A percentile compares a stretch with the other conserved stretches of the same genome.
Conservation (phyloP, 2,113 vertebrate species). For the Calyptommatus sinebrachiatus region DNA sequence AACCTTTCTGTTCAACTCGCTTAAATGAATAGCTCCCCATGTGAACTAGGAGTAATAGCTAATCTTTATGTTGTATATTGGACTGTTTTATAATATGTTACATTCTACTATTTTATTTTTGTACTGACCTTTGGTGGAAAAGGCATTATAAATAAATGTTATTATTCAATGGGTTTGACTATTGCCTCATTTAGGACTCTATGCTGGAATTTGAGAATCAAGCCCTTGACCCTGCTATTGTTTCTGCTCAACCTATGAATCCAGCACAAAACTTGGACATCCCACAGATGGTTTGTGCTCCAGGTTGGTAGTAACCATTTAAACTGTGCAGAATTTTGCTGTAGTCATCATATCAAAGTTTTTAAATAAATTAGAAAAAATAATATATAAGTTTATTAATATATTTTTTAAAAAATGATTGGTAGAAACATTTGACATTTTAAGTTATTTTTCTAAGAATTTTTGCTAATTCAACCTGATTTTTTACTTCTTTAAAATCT, state of each 20-base stretch:
- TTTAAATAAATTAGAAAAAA: not conserved
- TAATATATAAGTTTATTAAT: not conserved
- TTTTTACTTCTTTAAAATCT: too few relatives aligned
- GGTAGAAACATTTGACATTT: not conserved
- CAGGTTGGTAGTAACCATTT: conserved; percentile 75
- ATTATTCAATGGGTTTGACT: not conserved
- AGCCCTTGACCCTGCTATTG: conserved; percentile 93
- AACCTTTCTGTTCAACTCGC: too few relatives aligned
- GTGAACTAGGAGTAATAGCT: too few relatives aligned
- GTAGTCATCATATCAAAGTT: not conserved
- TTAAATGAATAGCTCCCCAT: too few relatives aligned
- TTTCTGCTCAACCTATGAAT: conserved; percentile 98
- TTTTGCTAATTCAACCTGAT: too few relatives aligned
- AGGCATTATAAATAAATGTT: not conserved
- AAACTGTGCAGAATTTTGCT: not conserved
- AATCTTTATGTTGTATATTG: too few relatives aligned
- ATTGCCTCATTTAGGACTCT: conserved; percentile 79
- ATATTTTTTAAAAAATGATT: not conserved
- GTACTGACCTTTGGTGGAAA: too few relatives aligned
- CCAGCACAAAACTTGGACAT: conserved; percentile 84
- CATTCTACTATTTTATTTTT: too few relatives aligned
- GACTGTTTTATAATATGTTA: too few relatives aligned
- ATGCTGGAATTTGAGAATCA: conserved; percentile 98
- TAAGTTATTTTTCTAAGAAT: not conserved
- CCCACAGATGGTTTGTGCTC: conserved; percentile 87